Percentiles rank a stretch among this genome's conserved stretches.
These are phyloP conservation scores for Otolemur crassicaudatus DNA, from an alignment of 2,797 vertebrate genomes.

Conservation along the genomic window DNA sequence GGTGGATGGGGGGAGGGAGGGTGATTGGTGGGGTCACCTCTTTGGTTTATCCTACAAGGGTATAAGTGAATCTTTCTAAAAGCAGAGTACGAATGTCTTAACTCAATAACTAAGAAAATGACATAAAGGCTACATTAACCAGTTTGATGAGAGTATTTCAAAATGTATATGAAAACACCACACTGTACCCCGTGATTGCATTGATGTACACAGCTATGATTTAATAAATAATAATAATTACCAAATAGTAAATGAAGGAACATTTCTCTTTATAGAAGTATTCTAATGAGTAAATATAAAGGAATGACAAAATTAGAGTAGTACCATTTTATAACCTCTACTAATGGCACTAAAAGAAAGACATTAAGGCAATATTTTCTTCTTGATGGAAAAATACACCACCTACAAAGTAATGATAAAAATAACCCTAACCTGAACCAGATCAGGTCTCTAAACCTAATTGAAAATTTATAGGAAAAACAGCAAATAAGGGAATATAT, in stretches of 20 bases:
- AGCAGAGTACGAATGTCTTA: too few relatives aligned
- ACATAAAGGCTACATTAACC: too few relatives aligned
- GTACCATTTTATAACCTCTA: neutral
- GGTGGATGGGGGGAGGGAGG: too few relatives aligned
- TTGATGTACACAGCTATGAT: too few relatives aligned
- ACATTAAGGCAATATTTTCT: neutral
- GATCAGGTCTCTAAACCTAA: neutral
- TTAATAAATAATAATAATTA: too few relatives aligned
- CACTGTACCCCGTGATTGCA: too few relatives aligned
- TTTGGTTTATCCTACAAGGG: too few relatives aligned
- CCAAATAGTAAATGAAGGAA: neutral
- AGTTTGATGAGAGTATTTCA: too few relatives aligned
- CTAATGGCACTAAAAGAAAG: neutral
- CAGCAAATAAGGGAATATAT: neutral
- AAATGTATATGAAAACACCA: too few relatives aligned
- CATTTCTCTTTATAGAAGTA: neutral
- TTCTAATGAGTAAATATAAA: neutral
- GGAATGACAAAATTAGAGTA: neutral
- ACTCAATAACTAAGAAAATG: too few relatives aligned
- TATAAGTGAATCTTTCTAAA: too few relatives aligned
- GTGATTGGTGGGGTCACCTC: too few relatives aligned
- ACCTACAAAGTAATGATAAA: neutral
- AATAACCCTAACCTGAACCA: neutral
- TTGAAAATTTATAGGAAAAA: neutral
- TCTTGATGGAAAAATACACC: neutral